Percentiles rank a stretch among this genome's conserved stretches.
phyloP scores from a whole-genome alignment of 2,797 vertebrate species.

The Chrosomus eos region DNA sequence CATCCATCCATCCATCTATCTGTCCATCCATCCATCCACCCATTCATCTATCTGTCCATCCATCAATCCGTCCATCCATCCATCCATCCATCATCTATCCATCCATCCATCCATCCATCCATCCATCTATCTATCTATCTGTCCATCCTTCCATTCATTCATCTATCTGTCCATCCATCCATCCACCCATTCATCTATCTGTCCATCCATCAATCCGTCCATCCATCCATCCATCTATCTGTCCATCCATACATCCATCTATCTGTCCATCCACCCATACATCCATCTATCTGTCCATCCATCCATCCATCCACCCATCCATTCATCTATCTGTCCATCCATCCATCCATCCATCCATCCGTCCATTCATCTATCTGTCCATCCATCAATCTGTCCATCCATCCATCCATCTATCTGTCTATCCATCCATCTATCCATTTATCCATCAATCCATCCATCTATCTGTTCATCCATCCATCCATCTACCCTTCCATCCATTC shows the following conservation, averaged over 20 bases:
- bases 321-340: fast-evolving
- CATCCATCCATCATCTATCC: no score
- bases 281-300: fast-evolving
- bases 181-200: fast-evolving
- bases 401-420: neutral
- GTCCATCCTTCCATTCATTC: no score
- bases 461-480: no score
- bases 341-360: fast-evolving
- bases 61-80: fast-evolving
- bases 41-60: neutral
- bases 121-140: no score
- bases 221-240: no score
- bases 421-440: no score
- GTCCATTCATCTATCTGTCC: neutral
- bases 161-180: no score
- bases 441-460: no score
- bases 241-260: no score
- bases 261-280: no score
- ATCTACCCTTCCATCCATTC: no score
- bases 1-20: fast-evolving
- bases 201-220: fast-evolving
- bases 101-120: fast-evolving
- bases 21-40: no score
- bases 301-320: fast-evolving
- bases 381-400: neutral